A percentile compares a stretch with the other conserved stretches of the same genome.
phyloP scores from a whole-genome alignment of 2,113 vertebrate genomes.

The Nesoenas mayeri region DNA sequence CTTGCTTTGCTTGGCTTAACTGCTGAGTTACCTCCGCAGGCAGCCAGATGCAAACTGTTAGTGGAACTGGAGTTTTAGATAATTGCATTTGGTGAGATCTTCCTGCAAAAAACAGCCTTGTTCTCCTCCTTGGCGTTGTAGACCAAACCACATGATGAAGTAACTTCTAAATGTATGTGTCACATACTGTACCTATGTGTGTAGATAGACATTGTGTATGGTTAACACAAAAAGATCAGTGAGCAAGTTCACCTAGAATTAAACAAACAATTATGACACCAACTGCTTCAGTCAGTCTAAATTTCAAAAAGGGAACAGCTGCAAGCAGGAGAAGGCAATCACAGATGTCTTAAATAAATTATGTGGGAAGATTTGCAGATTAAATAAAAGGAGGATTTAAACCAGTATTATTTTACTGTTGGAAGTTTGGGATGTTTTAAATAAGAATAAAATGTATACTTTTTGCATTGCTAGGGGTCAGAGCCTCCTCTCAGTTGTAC shows the following conservation, averaged over 20 bases:
- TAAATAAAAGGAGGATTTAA: background rate
- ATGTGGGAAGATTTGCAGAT: constrained; percentile 8
- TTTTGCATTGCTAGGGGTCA: background rate
- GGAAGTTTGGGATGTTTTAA: background rate
- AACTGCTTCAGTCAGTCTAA: constrained; percentile 34
- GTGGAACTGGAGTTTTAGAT: background rate
- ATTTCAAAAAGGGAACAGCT: constrained; percentile 50
- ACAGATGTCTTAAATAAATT: constrained; percentile 36
- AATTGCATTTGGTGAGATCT: background rate
- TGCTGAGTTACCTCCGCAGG: background rate
- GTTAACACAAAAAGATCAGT: background rate
- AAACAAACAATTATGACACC: constrained; percentile 12
- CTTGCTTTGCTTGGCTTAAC: constrained; percentile 8
- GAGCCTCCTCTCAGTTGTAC: background rate
- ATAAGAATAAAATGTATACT: background rate
- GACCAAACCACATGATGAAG: background rate
- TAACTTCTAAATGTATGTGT: background rate
- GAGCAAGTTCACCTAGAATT: constrained; percentile 17
- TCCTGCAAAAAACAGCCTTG: background rate
- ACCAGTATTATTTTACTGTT: background rate
- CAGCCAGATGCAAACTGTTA: constrained; percentile 29
- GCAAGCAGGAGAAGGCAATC: constrained; percentile 20
- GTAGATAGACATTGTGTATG: background rate
- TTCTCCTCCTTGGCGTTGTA: background rate
- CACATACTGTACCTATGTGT: background rate